These are phyloP conservation scores for Eulithis testata DNA, from an alignment of 2,888 invertebrate genomes.

Conservation along the genomic window DNA sequence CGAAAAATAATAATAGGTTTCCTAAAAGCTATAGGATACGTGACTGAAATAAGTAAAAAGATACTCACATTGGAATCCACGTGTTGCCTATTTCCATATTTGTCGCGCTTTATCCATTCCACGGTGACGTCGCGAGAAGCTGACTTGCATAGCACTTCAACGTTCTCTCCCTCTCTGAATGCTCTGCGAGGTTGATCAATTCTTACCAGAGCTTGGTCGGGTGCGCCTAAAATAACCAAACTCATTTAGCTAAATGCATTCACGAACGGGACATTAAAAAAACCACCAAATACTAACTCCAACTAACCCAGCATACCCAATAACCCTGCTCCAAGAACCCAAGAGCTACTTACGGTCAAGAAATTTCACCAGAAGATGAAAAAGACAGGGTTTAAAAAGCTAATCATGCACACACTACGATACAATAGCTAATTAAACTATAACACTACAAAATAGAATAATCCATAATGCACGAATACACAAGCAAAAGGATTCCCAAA, in stretches of 20 bases:
- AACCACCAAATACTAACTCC: conserved; percentile 1
- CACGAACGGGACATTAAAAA: neutral
- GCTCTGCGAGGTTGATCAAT: conserved; percentile 68
- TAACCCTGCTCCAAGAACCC: conserved; percentile 10
- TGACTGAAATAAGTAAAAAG: neutral
- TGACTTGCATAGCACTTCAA: conserved; percentile 63
- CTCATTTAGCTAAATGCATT: neutral
- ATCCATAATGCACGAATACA: conserved; percentile 15
- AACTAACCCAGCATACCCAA: conserved; percentile 14
- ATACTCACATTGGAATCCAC: conserved; percentile 63
- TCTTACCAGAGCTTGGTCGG: conserved; percentile 54
- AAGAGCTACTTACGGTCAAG: conserved; percentile 1
- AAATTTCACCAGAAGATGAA: neutral
- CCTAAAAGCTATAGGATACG: neutral
- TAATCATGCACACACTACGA: conserved; percentile 33
- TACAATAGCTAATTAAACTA: conserved; percentile 13
- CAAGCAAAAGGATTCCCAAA: conserved; percentile 25
- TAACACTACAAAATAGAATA: conserved; percentile 19
- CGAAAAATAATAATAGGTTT: too few relatives aligned
- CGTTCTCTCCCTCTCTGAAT: conserved; percentile 69
- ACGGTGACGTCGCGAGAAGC: conserved; percentile 48
- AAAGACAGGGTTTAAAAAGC: conserved; percentile 18
- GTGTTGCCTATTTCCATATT: conserved; percentile 65
- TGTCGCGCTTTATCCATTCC: conserved; percentile 66
- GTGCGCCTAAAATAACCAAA: conserved; percentile 57